Percentiles rank a stretch among this genome's conserved stretches.
phyloP scores from a whole-genome alignment of 2,797 vertebrate species.

The Gadopsis marmoratus region DNA sequence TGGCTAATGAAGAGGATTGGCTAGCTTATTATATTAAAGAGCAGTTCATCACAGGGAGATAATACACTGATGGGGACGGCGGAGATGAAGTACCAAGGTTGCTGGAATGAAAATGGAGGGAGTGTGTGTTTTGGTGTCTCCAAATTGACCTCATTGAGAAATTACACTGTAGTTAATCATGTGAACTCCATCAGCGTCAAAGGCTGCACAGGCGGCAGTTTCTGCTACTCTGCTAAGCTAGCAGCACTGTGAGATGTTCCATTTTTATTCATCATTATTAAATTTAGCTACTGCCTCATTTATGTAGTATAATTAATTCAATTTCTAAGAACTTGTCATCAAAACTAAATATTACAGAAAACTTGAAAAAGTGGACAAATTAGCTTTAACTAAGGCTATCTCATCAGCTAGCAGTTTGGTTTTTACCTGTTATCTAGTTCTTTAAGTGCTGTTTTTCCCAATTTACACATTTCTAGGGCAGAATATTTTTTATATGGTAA shows the following conservation, averaged over 20 bases:
- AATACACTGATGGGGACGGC: not conserved
- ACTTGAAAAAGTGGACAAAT: not conserved
- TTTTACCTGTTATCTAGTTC: not conserved
- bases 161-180: not conserved
- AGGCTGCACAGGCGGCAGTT: not conserved
- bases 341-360: not conserved
- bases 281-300: not conserved
- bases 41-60: conserved; percentile 43
- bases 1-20: conserved; percentile 56
- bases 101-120: conserved; percentile 22
- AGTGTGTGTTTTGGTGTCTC: not conserved
- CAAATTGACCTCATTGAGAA: conserved; percentile 21
- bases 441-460: not conserved
- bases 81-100: conserved; percentile 17
- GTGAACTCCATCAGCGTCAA: not conserved
- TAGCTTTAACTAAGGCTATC: not conserved
- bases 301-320: not conserved
- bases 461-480: no score
- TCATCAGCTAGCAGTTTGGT: not conserved
- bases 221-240: not conserved
- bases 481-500: not conserved
- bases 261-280: not conserved
- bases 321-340: not conserved
- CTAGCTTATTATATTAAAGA: conserved; percentile 52
- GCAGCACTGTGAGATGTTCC: not conserved